phyloP scores from a whole-genome alignment of 2,888 invertebrate species.

The Ptychoptera albimana region DNA sequence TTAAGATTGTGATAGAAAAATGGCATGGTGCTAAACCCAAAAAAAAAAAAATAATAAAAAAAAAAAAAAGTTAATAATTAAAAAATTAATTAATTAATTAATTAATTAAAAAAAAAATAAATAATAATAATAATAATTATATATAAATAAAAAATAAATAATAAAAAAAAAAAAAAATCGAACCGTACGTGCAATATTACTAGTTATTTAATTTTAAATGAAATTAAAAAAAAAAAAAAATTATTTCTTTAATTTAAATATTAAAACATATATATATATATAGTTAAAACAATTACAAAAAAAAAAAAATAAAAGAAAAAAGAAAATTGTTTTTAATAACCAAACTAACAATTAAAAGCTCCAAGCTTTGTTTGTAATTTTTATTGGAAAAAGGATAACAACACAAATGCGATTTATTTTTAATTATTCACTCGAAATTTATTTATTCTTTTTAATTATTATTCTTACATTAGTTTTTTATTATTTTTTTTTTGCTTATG shows the following conservation, averaged over 20 bases:
- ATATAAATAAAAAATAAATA: background rate
- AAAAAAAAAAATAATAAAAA: slow-evolving; percentile 9
- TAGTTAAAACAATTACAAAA: background rate
- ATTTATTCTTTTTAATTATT: too few relatives aligned
- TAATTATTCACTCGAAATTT: too few relatives aligned
- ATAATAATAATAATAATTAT: slow-evolving; percentile 8
- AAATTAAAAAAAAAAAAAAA: slow-evolving; percentile 1
- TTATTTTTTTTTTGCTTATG: too few relatives aligned
- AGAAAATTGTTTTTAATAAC: slow-evolving; percentile 2
- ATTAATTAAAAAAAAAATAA: background rate
- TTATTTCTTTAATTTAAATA: slow-evolving; percentile 1
- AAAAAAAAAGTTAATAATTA: slow-evolving; percentile 6
- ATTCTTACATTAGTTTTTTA: too few relatives aligned
- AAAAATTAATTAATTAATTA: slow-evolving; percentile 3
- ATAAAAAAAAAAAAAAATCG: slow-evolving; percentile 8
- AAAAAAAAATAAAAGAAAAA: background rate
- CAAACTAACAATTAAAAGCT: slow-evolving; percentile 1
- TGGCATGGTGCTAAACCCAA: slow-evolving; percentile 31
- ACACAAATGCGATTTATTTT: too few relatives aligned
- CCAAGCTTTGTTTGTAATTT: background rate
- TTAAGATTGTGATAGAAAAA: slow-evolving; percentile 17
- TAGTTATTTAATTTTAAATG: slow-evolving; percentile 23
- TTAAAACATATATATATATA: background rate
- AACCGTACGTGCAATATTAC: slow-evolving; percentile 33
- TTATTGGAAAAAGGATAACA: slow-evolving; percentile 1